Evolutionary conservation across 2,113 vertebrate genomes (phyloP).

Genomic region (Lamprologus lemairii): DNA sequence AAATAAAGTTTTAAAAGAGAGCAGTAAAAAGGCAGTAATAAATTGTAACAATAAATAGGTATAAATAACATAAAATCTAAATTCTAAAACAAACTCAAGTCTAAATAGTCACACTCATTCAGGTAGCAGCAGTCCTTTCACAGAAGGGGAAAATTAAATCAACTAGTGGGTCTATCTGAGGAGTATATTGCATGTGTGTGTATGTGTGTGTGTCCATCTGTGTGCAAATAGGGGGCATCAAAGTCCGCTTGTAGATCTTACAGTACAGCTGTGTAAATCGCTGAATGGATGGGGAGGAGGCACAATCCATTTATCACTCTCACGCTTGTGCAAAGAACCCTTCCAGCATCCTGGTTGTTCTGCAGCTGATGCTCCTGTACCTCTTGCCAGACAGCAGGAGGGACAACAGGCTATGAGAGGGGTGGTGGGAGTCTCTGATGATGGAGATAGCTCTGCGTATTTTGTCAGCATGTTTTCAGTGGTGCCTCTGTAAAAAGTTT

Average conservation of each 20-base stretch:
- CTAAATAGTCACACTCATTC: not conserved
- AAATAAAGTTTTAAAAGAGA: not conserved
- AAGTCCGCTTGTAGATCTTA: not conserved
- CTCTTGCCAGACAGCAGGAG: not conserved
- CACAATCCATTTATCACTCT: not conserved
- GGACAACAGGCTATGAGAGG: not conserved
- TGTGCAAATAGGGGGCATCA: not conserved
- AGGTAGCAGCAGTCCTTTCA: not conserved
- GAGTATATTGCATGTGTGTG: not conserved
- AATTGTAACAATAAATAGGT: not conserved
- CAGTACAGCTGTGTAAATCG: not conserved
- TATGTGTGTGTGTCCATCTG: not conserved
- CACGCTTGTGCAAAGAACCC: not conserved
- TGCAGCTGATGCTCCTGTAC: not conserved
- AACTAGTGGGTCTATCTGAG: not conserved
- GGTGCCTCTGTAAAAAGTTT: not conserved
- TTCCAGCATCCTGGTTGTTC: not conserved
- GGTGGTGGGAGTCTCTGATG: not conserved
- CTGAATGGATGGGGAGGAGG: not conserved
- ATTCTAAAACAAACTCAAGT: not conserved
- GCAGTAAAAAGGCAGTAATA: not conserved
- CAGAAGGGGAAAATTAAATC: not conserved
- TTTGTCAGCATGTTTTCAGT: not conserved
- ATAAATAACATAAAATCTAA: not conserved
- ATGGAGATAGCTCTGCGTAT: not conserved